phyloP scores from a whole-genome alignment of 2,113 vertebrate species.

The Capra hircus region DNA sequence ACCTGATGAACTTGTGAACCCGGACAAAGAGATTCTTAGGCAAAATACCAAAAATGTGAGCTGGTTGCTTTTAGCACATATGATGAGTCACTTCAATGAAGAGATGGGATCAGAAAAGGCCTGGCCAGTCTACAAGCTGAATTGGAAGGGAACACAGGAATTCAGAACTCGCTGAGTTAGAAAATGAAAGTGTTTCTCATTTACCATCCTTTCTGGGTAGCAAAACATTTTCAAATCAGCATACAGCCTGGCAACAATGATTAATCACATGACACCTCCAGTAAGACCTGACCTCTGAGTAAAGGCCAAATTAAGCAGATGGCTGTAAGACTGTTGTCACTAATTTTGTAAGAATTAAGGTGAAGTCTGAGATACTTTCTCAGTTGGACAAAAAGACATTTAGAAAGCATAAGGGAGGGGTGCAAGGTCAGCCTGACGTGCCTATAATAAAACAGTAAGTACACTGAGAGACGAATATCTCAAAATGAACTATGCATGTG shows the following conservation, averaged over 20 bases:
- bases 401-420: background rate
- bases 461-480: background rate
- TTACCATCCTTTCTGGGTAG: background rate
- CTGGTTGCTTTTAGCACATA: background rate
- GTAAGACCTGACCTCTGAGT: background rate
- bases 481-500: background rate
- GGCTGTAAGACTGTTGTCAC: background rate
- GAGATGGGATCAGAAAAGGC: background rate
- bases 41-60: background rate
- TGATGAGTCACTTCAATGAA: background rate
- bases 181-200: background rate
- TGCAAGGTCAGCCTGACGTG: accelerated
- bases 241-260: background rate
- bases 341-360: background rate
- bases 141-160: background rate
- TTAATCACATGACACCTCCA: background rate
- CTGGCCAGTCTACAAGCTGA: background rate
- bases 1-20: background rate
- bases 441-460: background rate
- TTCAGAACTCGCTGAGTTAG: background rate
- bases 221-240: background rate
- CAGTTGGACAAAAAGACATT: background rate
- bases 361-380: background rate
- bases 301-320: background rate
- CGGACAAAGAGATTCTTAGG: background rate